Base-by-base conservation (phyloP, 2,888 invertebrate species). In the Apamea epomidion region DNA sequence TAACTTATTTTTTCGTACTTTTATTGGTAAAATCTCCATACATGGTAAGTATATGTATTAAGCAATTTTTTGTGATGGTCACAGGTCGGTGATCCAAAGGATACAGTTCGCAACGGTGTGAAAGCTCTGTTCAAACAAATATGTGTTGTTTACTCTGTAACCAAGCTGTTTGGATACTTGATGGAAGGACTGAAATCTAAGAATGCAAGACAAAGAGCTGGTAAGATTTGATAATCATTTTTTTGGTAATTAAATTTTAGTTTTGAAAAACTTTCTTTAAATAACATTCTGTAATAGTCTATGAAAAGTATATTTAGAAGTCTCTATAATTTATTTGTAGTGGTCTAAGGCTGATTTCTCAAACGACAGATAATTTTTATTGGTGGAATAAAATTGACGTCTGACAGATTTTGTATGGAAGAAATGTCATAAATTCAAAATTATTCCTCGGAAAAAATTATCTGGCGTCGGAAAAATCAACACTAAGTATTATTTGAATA, bases 131-230 rank as follows among this genome's bases (percentile, higher is more conserved):
- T 99, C 90, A 98, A 98, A 90, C 98, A 98, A 94, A 98, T 99
- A 75, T 98, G 98, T 87, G 97, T 98, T 12, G 98, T 99, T 14
- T 99, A 99, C 96, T 98, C 99, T 0, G 98, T 98, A 58, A 98
- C 98, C 83, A 99, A 99, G 94, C 97, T 99, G 86, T 99, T 99
- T 92, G 98, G 98, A 0, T 99, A 98, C 90, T 97, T 99, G 32
- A 98, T 99, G 98, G 99, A 99, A 90, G 99, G 99, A 2, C 95
- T 99, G 25, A 99, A 99, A 93, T 99, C 99, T 0, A 99, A 99
- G 95, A 99, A 99, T 95, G 99, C 99, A 0, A 98, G 99, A 67
- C 99, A 99, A 94, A 97, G 99, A 92, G 98, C 99, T 91, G 98
- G 98, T 98, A 92, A 92, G 93, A 89, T 29, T 32, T 32, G 32